Conservation (phyloP, 2,797 vertebrate genomes). For the Platalea minor region DNA sequence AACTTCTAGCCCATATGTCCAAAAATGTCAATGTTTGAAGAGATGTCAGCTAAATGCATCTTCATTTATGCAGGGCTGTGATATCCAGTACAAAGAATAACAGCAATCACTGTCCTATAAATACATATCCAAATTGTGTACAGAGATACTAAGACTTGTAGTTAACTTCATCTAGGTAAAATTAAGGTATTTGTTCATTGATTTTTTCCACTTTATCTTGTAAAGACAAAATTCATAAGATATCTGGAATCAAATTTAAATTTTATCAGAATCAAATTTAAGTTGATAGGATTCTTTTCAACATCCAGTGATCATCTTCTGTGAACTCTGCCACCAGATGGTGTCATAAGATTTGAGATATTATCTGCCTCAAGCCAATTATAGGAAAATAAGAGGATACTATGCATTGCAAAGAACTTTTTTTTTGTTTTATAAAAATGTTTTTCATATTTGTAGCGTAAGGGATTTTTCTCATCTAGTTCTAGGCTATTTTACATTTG, state of each 20-base stretch:
- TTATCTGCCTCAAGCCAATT: background rate
- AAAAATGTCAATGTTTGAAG: background rate
- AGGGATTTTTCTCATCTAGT: background rate
- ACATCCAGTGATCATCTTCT: background rate
- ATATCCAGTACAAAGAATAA: background rate
- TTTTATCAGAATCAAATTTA: background rate
- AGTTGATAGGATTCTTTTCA: background rate
- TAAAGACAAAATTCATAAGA: background rate
- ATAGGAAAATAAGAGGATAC: background rate
- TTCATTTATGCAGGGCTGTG: background rate
- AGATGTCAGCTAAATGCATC: background rate
- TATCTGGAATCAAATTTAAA: background rate
- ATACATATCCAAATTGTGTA: rapidly evolving
- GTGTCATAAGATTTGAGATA: constrained; percentile 1
- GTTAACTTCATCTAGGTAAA: background rate
- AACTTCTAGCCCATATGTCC: background rate
- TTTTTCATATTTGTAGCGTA: background rate
- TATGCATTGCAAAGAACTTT: background rate
- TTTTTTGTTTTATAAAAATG: background rate
- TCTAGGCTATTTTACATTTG: background rate
- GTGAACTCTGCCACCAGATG: constrained; percentile 43
- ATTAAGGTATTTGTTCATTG: background rate
- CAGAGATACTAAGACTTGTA: background rate
- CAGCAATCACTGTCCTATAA: background rate
- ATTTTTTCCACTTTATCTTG: background rate